Evolutionary conservation across 35 echinoderm and acorn worm genomes (phyloP), one percentile per base, ranked within the genome.

Genomic region (Hemicentrotus pulcherrimus): DNA sequence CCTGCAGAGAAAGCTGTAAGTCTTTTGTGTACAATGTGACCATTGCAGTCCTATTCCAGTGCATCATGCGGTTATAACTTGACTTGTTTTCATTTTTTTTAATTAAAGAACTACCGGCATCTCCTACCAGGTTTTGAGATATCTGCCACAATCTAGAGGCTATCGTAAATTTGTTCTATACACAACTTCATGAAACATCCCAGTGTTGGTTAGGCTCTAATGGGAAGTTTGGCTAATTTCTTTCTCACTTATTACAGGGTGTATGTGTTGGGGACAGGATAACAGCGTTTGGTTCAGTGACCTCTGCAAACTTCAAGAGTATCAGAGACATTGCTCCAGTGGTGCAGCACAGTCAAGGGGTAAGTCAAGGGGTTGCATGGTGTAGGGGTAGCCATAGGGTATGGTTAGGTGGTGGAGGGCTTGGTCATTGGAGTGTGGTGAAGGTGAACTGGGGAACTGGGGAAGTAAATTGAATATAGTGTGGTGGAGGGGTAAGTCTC

Each of bases 1-100:
- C 96, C 96, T 46, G 96, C 98, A 32, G 96, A 95, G 30, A 97
- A 95, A 58, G 96, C 96, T 94, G 97, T 98, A 95, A 96, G 97
- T 95, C 19, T 22, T 4, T n/a, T 78, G 24, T 78, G 65, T 78
- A 78, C n/a, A 28, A 78, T n/a, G 7, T 78, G 65, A 28, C 5
- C 28, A 78, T 28, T n/a, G n/a, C n/a, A n/a, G n/a, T n/a, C n/a
- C n/a, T n/a, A n/a, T n/a, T n/a, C n/a, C n/a, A n/a, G n/a, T n/a
- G n/a, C n/a, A n/a, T n/a, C n/a, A n/a, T n/a, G n/a, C n/a, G n/a
- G n/a, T n/a, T n/a, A n/a, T n/a, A n/a, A n/a, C n/a, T n/a, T n/a
- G n/a, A n/a, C n/a, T n/a, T n/a, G n/a, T n/a, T n/a, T n/a, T n/a
- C n/a, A n/a, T n/a, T n/a, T n/a, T n/a, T n/a, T n/a, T n/a, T n/a